A percentile compares a stretch with the other conserved stretches of the same genome.
These are phyloP conservation scores for Eulemur rufifrons DNA, from an alignment of 2,113 vertebrate species.

Conservation along the genomic window DNA sequence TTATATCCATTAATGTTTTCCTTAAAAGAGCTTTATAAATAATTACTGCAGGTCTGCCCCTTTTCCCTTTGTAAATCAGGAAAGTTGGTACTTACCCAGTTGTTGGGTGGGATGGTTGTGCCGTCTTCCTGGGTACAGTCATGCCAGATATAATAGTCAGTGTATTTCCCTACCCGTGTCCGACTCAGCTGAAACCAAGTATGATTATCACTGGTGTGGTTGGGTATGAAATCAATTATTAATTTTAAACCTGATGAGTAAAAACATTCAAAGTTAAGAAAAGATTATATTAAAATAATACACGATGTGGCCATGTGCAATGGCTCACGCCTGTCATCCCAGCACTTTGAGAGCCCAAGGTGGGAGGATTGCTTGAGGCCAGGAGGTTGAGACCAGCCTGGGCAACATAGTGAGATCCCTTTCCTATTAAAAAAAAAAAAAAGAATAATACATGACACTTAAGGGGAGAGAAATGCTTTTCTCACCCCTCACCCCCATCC, in stretches of 20 bases:
- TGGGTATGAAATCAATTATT: slow-evolving; percentile 97
- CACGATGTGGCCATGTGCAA: neutral
- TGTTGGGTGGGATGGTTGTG: slow-evolving; percentile 88
- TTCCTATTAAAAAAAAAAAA: neutral
- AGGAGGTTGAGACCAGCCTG: neutral
- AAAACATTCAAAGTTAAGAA: slow-evolving; percentile 43
- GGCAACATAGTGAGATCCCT: neutral
- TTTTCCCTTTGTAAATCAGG: neutral
- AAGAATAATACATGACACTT: neutral
- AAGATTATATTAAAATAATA: neutral
- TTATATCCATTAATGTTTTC: neutral
- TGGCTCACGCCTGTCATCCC: neutral
- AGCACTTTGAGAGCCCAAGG: neutral
- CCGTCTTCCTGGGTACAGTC: slow-evolving; percentile 83
- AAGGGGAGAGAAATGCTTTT: neutral
- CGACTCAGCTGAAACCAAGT: slow-evolving; percentile 95
- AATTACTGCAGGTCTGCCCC: neutral
- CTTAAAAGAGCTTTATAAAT: neutral
- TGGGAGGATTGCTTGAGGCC: neutral
- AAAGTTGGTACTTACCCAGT: slow-evolving; percentile 88
- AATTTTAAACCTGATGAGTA: slow-evolving; percentile 90
- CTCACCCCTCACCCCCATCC: no score
- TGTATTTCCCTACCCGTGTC: slow-evolving; percentile 87
- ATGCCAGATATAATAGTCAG: slow-evolving; percentile 95
- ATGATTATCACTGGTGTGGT: slow-evolving; percentile 96